Base-by-base conservation (phyloP, 1,140 invertebrate species). In the Drosophila guanche region DNA sequence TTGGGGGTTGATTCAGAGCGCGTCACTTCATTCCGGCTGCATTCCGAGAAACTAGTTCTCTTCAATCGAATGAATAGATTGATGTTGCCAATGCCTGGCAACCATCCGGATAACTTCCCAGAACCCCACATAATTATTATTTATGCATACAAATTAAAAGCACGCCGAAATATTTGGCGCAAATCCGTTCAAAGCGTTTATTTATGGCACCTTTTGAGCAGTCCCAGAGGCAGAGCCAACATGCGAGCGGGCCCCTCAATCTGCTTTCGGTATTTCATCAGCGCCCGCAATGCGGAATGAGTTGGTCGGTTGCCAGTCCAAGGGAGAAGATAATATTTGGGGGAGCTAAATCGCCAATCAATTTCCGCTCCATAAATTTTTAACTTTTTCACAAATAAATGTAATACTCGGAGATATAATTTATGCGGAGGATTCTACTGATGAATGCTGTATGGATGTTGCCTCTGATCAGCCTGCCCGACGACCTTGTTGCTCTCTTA, bases 111-210 rank as follows among this genome's bases (percentile, higher is more conserved):
- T 27, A 41, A 45, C 33, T 85, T 85, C 77, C 69, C 1, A 57
- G 81, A 85, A 85, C 5, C 67, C 20, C 46, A 25, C 51, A 85
- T 85, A 85, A 84, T 84, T 84, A 77, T 86, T 77, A 85, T 85
- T 85, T 81, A 85, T 83, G 79, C 70, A 83, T 77, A 88, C 76
- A 86, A 85, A 85, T 77, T 81, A 86, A 80, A 81, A 73, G 62
- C 74, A 76, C 47, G 60, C 55, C 63, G 58, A 59, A 65, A 67
- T 76, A 66, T 77, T 80, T 69, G 58, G 58, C 59, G 58, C 72
- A 79, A 69, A 79, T 71, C 75, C 47, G 71, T 63, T 79, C 79
- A 46, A 61, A 60, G 68, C 59, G 55, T 50, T 80, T 81, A 78
- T 84, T 75, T 81, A 62, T 80, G 59, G 37, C 47, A 54, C 52